Evolutionary conservation across 1,140 invertebrate genomes (phyloP).

Genomic region (Bombus ignitus): DNA sequence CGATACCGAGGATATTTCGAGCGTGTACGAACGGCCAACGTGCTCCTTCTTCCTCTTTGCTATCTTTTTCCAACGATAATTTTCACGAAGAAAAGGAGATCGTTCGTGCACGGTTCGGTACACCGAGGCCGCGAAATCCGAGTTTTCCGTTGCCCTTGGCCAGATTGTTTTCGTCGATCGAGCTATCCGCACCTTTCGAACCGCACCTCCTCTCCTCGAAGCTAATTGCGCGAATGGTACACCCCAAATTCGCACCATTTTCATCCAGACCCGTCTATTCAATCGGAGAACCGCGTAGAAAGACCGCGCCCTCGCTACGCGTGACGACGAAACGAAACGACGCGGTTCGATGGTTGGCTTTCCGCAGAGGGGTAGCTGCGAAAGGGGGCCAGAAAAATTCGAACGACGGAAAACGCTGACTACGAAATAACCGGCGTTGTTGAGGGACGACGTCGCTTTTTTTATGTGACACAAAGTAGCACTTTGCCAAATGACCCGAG

Average conservation of each 20-base stretch:
- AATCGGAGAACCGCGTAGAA: neutral
- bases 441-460: slow-evolving; percentile 75
- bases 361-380: too few species aligned
- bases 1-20: slow-evolving; percentile 16
- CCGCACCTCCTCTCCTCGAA: neutral
- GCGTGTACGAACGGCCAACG: neutral
- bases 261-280: neutral
- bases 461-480: slow-evolving; percentile 82
- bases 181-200: neutral
- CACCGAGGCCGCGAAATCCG: neutral
- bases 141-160: neutral
- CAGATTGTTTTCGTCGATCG: slow-evolving; percentile 14
- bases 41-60: neutral
- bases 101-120: neutral
- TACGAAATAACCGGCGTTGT: slow-evolving; percentile 67
- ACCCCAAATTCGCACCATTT: neutral
- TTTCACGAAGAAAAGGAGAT: neutral
- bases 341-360: slow-evolving; percentile 18
- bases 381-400: neutral
- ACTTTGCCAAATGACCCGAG: slow-evolving; percentile 83
- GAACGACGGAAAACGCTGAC: slow-evolving; percentile 77
- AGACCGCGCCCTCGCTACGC: neutral
- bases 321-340: slow-evolving; percentile 8
- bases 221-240: neutral
- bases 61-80: neutral